Evolutionary conservation across 2,113 vertebrate genomes (phyloP).

Genomic region (Chionis minor): DNA sequence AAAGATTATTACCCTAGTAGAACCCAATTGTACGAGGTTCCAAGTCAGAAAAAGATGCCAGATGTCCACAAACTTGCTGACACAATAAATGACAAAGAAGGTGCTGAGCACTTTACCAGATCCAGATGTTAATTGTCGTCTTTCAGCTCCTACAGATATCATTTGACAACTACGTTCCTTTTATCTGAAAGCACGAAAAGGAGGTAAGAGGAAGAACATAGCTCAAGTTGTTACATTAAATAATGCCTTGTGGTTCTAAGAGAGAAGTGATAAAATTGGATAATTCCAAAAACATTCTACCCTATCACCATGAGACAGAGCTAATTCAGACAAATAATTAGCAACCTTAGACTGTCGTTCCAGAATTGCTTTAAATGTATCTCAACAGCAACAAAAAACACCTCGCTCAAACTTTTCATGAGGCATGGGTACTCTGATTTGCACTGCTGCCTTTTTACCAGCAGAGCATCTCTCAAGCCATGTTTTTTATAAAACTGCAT

Average conservation of each 20-base stretch:
- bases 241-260: background rate
- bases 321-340: background rate
- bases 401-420: background rate
- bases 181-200: background rate
- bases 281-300: background rate
- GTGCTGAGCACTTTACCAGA: background rate
- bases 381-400: background rate
- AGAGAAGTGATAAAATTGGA: background rate
- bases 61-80: background rate
- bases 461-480: background rate
- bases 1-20: background rate
- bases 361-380: background rate
- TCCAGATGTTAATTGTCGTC: background rate
- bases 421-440: background rate
- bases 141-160: background rate
- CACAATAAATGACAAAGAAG: background rate
- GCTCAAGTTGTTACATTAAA: background rate
- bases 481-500: background rate
- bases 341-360: background rate
- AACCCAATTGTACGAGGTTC: background rate
- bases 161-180: background rate
- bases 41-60: background rate
- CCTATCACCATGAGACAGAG: background rate
- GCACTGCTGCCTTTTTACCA: background rate
- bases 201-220: background rate